A percentile compares a stretch with the other conserved stretches of the same genome.
phyloP scores from a whole-genome alignment of 2,888 invertebrate species.

The Troides oblongomaculatus region DNA sequence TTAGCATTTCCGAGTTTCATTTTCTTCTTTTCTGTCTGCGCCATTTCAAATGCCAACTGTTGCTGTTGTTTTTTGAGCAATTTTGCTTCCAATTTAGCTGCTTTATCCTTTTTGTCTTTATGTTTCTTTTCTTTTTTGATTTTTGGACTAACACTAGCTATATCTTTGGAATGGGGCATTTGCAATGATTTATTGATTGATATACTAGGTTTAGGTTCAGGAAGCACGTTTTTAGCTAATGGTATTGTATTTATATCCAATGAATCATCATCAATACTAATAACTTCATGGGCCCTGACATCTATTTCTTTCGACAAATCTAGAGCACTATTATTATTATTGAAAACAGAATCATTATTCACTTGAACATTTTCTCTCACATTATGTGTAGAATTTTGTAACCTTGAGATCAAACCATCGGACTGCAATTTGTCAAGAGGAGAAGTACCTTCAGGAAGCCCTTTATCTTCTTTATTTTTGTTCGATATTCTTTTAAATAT shows the following conservation, averaged over 20 bases:
- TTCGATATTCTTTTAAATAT: constrained; percentile 93
- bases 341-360: constrained; percentile 69
- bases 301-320: constrained; percentile 75
- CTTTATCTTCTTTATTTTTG: constrained; percentile 84
- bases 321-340: constrained; percentile 75
- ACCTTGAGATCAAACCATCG: constrained; percentile 70
- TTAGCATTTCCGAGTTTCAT: constrained; percentile 58
- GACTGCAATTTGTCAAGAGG: constrained; percentile 64
- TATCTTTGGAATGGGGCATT: constrained; percentile 72
- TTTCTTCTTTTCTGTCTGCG: constrained; percentile 62
- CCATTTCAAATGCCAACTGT: constrained; percentile 68
- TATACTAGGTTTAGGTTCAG: constrained; percentile 58
- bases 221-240: constrained; percentile 43
- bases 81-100: constrained; percentile 71
- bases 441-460: constrained; percentile 60
- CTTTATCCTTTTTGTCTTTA: constrained; percentile 75
- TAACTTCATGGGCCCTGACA: constrained; percentile 74
- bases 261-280: constrained; percentile 74
- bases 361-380: constrained; percentile 54
- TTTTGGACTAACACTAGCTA: constrained; percentile 79
- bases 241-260: constrained; percentile 57
- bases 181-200: constrained; percentile 72
- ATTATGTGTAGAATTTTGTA: constrained; percentile 61
- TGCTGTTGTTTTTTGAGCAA: constrained; percentile 71
- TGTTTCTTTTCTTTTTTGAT: constrained; percentile 81